These are phyloP conservation scores for Arenaria interpres DNA, from an alignment of 2,113 vertebrate species.

Conservation along the genomic window DNA sequence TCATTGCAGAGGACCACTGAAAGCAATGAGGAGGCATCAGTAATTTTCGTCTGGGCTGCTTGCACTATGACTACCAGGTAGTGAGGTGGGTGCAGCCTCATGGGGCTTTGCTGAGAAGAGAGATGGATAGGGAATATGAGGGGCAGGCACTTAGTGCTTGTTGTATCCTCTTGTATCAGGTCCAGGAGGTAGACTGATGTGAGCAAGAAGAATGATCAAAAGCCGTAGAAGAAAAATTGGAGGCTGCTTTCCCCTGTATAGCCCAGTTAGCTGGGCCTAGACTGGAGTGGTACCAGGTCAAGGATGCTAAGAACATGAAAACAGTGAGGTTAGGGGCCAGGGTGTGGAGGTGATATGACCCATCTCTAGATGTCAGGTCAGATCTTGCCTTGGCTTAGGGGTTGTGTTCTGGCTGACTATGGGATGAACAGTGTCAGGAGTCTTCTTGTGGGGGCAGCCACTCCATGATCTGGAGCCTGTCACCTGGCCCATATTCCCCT, in stretches of 20 bases:
- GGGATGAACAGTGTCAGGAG: not conserved
- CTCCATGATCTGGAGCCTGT: not conserved
- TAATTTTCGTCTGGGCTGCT: not conserved
- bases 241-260: not conserved
- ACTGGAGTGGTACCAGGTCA: not conserved
- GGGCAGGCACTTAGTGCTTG: not conserved
- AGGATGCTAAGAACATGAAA: not conserved
- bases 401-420: not conserved
- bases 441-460: not conserved
- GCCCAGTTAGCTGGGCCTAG: not conserved
- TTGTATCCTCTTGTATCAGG: not conserved
- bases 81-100: not conserved
- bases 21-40: not conserved
- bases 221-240: not conserved
- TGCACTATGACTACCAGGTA: not conserved
- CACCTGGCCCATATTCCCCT: not conserved
- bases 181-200: not conserved
- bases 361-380: not conserved
- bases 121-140: not conserved
- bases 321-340: not conserved
- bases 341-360: not conserved
- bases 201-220: not conserved
- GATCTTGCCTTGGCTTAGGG: not conserved
- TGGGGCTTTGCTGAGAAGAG: not conserved
- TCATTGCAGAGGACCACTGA: not conserved